These are phyloP conservation scores for Momotus momota DNA, from an alignment of 2,797 vertebrate genomes.

Conservation along the genomic window DNA sequence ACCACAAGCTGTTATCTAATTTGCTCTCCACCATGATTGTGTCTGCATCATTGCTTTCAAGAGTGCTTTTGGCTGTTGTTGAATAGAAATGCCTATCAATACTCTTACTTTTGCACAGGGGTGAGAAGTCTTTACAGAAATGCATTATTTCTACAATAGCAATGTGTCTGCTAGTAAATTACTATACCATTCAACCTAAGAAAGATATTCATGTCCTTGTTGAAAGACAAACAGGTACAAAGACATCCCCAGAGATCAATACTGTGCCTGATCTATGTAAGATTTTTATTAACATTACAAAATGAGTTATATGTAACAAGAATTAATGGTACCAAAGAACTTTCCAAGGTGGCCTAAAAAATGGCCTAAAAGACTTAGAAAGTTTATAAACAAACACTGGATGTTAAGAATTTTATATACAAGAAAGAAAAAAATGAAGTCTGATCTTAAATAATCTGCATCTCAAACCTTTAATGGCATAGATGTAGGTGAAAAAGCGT, in stretches of 20 bases:
- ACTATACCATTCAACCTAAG: not conserved
- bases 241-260: not conserved
- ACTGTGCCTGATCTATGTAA: not conserved
- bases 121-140: not conserved
- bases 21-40: not conserved
- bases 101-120: not conserved
- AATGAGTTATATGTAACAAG: not conserved
- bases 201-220: not conserved
- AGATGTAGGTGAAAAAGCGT: not conserved
- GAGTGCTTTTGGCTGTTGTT: not conserved
- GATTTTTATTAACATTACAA: not conserved
- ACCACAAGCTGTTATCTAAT: not conserved
- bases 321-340: not conserved
- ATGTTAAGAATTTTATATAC: not conserved
- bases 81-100: not conserved
- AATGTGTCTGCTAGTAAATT: not conserved
- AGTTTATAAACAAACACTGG: not conserved
- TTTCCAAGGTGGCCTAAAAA: not conserved
- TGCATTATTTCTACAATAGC: not conserved
- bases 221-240: not conserved
- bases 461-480: not conserved
- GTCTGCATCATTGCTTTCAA: not conserved
- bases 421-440: not conserved
- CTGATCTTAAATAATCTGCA: not conserved
- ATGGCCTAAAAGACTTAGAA: not conserved